Base-by-base conservation (phyloP, 1,140 invertebrate genomes). In the Procambarus clarkii region DNA sequence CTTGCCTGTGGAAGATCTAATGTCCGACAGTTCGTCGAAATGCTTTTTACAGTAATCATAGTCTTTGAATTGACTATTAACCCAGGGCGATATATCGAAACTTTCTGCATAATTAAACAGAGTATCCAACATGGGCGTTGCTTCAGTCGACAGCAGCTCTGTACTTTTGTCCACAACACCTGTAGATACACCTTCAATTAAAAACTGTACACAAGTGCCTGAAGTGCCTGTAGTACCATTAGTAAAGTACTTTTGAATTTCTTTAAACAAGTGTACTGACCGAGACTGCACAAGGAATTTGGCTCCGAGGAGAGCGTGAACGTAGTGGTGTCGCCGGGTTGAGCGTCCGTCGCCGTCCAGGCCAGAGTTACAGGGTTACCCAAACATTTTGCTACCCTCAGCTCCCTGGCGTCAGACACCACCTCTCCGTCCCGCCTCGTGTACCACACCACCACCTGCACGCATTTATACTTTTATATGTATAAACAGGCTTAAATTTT, bases 101-200 rank as follows among this genome's bases (percentile, higher is more conserved):
- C 46, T 3, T 0, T 83, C 84, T 5, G 69, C 78, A 60, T 69
- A 82, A 15, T 48, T 60, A 50, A 91, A 91, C 9, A 95, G 94
- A 92, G 93, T 93, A 46, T 93, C 92, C 48, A 93, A 93, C 7
- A 95, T 80, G 44, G 77, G 92, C 84, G 94, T 94, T 71, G 94
- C 93, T 13, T 93, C 87, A 9, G 93, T 92, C 3, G 93, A 93
- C 8, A 95, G 87, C 2, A 95, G 83, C 69, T 94, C 94, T 0
- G 94, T 93, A 93, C 95, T 95, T 89, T 94, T 95, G 92, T 95
- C 95, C 8, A 95, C 94, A 44, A 94, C 92, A 4, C 94, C 94
- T 69, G 90, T n/a, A 18, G 80, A n/a, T 44, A 64, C 60, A 1
- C 18, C 18, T 7, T 21, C 60, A 64, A 2, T 5, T 21, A 4